Conservation (phyloP, 2,888 invertebrate species). For the Adelognathus sp. region DNA sequence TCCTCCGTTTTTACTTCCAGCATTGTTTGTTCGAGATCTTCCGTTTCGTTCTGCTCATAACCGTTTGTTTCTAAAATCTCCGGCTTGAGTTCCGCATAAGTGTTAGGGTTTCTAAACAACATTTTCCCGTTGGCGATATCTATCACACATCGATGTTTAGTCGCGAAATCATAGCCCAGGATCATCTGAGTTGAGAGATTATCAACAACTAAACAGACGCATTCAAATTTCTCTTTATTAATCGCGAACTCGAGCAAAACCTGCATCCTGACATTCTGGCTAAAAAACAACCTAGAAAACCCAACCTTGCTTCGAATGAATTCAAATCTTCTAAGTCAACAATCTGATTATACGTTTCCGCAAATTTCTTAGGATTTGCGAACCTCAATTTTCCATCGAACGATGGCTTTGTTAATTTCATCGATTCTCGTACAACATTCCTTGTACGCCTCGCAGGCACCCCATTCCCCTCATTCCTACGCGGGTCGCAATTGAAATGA, state of each 20-base stretch:
- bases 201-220: not conserved
- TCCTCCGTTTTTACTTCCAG: not conserved
- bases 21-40: not conserved
- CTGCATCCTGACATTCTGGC: not conserved
- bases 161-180: slow-evolving; percentile 2
- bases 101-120: not conserved
- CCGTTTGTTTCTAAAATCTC: no score
- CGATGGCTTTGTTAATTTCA: not conserved
- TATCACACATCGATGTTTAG: not conserved
- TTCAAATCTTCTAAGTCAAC: not conserved
- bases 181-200: not conserved
- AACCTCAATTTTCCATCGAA: not conserved
- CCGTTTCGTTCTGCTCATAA: not conserved
- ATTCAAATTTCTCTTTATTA: not conserved
- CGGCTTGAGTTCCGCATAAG: not conserved
- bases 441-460: not conserved
- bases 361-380: not conserved
- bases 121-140: not conserved
- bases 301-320: not conserved
- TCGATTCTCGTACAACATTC: not conserved
- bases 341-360: not conserved
- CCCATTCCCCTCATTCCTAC: not conserved
- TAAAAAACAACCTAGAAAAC: not conserved
- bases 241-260: not conserved
- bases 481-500: not conserved